A percentile compares a stretch with the other conserved stretches of the same genome.
Evolutionary conservation across 2,888 invertebrate genomes (phyloP).

Genomic region (Ephialtes manifestator): DNA sequence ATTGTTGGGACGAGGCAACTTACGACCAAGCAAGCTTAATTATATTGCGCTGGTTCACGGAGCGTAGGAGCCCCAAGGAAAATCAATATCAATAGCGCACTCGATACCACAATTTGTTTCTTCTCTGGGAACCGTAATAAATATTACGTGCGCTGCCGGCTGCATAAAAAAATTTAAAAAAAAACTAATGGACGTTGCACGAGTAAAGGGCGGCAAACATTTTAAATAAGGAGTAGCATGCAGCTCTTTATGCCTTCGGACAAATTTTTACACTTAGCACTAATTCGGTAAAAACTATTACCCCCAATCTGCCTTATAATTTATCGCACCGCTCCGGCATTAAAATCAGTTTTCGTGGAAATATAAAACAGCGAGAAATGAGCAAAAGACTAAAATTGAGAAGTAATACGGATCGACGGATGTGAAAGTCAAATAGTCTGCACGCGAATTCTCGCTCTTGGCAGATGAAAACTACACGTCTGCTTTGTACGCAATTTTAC

Average conservation of each 20-base stretch:
- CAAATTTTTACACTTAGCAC: background rate
- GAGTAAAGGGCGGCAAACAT: background rate
- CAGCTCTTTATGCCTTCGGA: background rate
- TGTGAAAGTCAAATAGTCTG: background rate
- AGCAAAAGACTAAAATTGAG: background rate
- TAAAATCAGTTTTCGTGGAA: background rate
- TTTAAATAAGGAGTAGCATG: background rate
- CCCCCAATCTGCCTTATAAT: constrained; percentile 3
- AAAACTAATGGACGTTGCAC: background rate
- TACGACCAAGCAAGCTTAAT: constrained; percentile 45
- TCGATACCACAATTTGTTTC: constrained; percentile 28
- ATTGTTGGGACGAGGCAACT: constrained; percentile 45
- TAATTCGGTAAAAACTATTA: background rate
- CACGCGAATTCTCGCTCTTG: background rate
- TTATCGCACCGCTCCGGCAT: background rate
- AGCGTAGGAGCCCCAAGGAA: background rate
- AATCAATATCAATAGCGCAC: constrained; percentile 45
- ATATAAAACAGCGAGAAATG: constrained; percentile 5
- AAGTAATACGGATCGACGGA: constrained; percentile 17
- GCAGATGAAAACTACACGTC: constrained; percentile 5
- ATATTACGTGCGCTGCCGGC: background rate
- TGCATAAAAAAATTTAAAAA: constrained; percentile 3
- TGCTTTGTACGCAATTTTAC: constrained; percentile 62
- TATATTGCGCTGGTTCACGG: constrained; percentile 25
- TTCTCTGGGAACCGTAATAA: background rate